Percentiles rank a stretch among this genome's conserved stretches.
Evolutionary conservation across 92 coral and sea anemone species (phyloP).

Genomic region (Phenganax stokvisi): DNA sequence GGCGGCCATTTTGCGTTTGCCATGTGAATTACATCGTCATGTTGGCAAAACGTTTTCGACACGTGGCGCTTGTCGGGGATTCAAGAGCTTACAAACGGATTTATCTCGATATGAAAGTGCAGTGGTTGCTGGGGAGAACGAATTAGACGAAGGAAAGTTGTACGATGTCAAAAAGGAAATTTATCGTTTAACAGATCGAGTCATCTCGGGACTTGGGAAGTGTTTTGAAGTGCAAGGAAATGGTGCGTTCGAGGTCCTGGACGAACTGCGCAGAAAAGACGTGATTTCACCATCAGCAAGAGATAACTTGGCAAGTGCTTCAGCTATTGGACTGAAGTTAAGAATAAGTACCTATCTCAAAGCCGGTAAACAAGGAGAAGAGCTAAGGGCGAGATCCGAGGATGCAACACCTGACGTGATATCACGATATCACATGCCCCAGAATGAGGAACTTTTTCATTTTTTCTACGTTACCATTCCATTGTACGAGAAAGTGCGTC

Average conservation of each 20-base stretch:
- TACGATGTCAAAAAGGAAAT: conserved; percentile 17
- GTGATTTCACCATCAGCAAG: background rate
- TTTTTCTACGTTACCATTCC: conserved; percentile 25
- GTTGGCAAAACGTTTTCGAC: background rate
- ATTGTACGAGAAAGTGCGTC: conserved; percentile 2
- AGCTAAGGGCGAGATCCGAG: background rate
- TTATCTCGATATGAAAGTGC: conserved; percentile 21
- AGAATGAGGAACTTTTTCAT: conserved; percentile 20
- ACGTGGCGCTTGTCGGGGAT: conserved; percentile 16
- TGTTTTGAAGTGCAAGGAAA: background rate
- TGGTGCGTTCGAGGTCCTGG: conserved; percentile 26
- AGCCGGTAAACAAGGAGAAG: conserved; percentile 28
- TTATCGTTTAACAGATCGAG: conserved; percentile 33
- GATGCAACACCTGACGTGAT: background rate
- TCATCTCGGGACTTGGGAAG: conserved; percentile 5
- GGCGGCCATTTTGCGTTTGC: background rate
- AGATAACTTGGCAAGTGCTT: conserved; percentile 24
- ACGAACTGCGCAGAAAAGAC: background rate
- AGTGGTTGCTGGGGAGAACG: conserved; percentile 3
- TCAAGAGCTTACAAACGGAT: background rate
- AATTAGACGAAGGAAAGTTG: conserved; percentile 24
- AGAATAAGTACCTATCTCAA: conserved; percentile 25
- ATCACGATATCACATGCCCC: conserved; percentile 1
- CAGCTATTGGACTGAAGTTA: conserved; percentile 8
- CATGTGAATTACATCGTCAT: conserved; percentile 22